Evolutionary conservation across 2,113 vertebrate genomes (phyloP).

Genomic region (Festucalex cinctus): DNA sequence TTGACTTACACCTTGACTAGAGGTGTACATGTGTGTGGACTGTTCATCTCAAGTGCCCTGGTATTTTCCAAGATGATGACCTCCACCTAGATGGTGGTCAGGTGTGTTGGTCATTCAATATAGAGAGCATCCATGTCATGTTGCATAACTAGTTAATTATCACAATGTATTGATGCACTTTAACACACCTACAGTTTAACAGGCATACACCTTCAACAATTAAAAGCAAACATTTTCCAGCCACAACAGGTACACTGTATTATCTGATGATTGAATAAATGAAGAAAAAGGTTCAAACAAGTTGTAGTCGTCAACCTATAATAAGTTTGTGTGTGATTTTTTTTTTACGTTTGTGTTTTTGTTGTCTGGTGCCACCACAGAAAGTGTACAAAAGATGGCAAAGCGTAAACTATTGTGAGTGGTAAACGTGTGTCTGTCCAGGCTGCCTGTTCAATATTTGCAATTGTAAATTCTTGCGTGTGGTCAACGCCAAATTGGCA

Average conservation of each 20-base stretch:
- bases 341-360: no score
- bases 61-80: conserved; percentile 33
- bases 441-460: no score
- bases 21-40: background rate
- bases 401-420: no score
- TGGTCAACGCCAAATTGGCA: no score
- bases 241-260: background rate
- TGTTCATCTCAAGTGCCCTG: conserved; percentile 11
- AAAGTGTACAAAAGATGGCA: no score
- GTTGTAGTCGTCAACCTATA: no score
- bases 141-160: conserved; percentile 13
- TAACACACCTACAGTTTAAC: background rate
- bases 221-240: background rate
- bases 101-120: conserved; percentile 20
- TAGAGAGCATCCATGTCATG: background rate
- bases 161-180: background rate
- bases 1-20: conserved; percentile 47
- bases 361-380: no score
- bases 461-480: no score
- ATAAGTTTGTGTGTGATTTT: no score
- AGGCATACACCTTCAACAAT: background rate
- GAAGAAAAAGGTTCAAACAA: no score
- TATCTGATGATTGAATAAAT: no score
- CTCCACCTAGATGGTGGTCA: conserved; percentile 12
- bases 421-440: no score